Evolutionary conservation across 2,797 vertebrate genomes (phyloP), one percentile per base, ranked within the genome.

Genomic region (Meda fulgida): DNA sequence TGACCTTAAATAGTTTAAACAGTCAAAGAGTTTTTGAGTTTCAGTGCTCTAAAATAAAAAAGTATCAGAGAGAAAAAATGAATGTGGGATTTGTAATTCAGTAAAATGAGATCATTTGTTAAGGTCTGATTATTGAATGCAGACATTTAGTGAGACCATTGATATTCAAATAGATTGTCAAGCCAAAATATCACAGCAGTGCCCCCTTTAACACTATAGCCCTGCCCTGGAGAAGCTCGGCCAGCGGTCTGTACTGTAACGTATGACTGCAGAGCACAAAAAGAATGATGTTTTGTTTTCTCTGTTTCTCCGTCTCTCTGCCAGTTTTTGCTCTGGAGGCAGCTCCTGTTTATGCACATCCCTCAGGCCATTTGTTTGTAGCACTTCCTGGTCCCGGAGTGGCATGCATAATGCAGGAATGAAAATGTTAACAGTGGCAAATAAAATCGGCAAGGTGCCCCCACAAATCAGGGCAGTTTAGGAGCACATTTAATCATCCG

Each of bases 361-460:
- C 94, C 93, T 91, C 90, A 91, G 93, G 94, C 94, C 94, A 94
- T 95, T 95, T 96, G 94, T 95, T 96, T 96, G 94, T 93, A 90
- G 93, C 94, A 93, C 91, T 94, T 95, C 93, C 92, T 94, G 93
- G 93, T 93, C 94, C 93, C 93, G 91, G 92, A 94, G 94, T 93
- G 91, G 92, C 93, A 95, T 95, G 94, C 94, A 95, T 95, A 94
- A 95, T 95, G 94, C 94, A 95, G 90, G 93, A 92, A 95, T 94
- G 94, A 95, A 96, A 96, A 96, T 96, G 95, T 96, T 96, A 96
- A 96, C 95, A 95, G 94, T 94, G 94, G 94, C 95, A 95, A 95
- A 96, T 95, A 96, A 96, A 96, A 96, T 95, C 92, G 91, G 94
- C 94, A 95, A 95, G 95, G 95, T 95, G 95, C 94, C 95, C 95